Evolutionary conservation across 2,888 invertebrate genomes (phyloP), one percentile per base, ranked within the genome.

Genomic region (Diogma glabrata): DNA sequence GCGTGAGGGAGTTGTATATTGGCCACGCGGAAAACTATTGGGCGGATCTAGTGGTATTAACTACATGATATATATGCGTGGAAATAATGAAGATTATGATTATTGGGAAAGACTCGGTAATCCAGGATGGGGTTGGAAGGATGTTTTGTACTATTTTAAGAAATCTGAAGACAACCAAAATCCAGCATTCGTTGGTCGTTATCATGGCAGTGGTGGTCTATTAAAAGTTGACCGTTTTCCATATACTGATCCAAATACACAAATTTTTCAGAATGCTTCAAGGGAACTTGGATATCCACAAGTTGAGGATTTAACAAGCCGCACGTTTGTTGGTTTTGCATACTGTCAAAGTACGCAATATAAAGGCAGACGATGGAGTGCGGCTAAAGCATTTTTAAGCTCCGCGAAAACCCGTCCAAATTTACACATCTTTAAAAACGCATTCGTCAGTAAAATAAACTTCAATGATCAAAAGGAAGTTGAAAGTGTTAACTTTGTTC

Each of bases 311-410:
- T 60, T 78, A 14, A 79, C 82, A 60, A 81, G 79, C 1, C 75
- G 72, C 30, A 72, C 67, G 43, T 84, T 85, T 68, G 78, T 79
- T 2, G 86, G 84, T 3, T 81, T 83, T 60, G 76, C 76, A 7
- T 69, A 76, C 47, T 75, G 83, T 1, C 82, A 81, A 54, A 83
- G 79, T 3, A 85, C 84, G 1, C 66, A 82, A 33, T 70, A 78
- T 30, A 72, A 83, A 51, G 85, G 85, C 3, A 69, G 79, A 0
- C 72, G 87, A 53, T 81, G 83, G 63, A 84, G 84, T 63, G 77
- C 84, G 1, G 81, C 82, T 28, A 81, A 80, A 64, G 85, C 82
- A 1, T 86, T 79, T 61, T 67, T 86, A 9, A 70, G 80, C 50
- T 75, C 83, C 7, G 47, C 46, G 9, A 23, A 16, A 16, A 43